A percentile compares a stretch with the other conserved stretches of the same genome.
phyloP scores from a whole-genome alignment of 2,888 invertebrate species.

The Drosophila leonis region DNA sequence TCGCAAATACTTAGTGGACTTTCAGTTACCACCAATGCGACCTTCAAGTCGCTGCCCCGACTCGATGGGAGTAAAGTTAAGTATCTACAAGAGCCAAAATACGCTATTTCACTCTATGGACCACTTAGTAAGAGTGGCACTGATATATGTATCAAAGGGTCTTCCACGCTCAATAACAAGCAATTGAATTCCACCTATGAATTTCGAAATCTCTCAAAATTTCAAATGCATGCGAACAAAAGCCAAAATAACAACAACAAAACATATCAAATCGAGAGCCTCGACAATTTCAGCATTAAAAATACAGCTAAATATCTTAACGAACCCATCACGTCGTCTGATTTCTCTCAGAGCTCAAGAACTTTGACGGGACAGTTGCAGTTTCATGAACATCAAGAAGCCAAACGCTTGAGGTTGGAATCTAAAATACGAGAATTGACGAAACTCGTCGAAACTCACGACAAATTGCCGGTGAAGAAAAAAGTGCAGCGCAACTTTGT shows the following conservation, averaged over 20 bases:
- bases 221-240: not conserved
- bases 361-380: too few relatives aligned
- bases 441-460: slow-evolving; percentile 2
- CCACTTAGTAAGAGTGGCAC: not conserved
- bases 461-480: not conserved
- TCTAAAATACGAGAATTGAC: slow-evolving; percentile 15
- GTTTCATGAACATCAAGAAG: not conserved
- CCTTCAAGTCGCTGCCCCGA: not conserved
- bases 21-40: not conserved
- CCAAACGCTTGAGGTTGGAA: not conserved
- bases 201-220: not conserved
- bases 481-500: slow-evolving; percentile 27
- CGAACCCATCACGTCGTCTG: too few relatives aligned
- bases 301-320: too few relatives aligned
- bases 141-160: not conserved
- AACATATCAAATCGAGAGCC: not conserved
- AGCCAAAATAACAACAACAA: not conserved
- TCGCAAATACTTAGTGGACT: not conserved
- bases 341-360: too few relatives aligned
- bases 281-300: not conserved
- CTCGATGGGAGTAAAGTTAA: too few relatives aligned
- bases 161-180: too few relatives aligned
- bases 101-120: not conserved
- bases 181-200: not conserved
- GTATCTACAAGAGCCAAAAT: too few relatives aligned